Evolutionary conservation across 2,888 invertebrate genomes (phyloP), one percentile per base, ranked within the genome.

Genomic region (Empis livida): DNA sequence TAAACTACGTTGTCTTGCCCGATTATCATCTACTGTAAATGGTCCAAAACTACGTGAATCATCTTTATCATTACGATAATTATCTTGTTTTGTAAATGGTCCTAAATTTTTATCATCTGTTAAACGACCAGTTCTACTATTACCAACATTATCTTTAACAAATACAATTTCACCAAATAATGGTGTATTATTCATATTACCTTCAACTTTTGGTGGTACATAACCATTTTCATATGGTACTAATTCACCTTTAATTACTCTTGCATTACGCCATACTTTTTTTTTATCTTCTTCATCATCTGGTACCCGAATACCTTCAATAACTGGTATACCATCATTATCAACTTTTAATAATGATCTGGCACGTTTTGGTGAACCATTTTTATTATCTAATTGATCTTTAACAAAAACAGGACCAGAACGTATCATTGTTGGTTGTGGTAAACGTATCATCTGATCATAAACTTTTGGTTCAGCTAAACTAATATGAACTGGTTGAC

Each of bases 201-300:
- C 14, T 41, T 41, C 23, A n/a, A 77, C 78, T 53, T 75, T 77
- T 2, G 79, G 77, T 43, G 81, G 80, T 51, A 75, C 75, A 54
- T 80, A 79, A 8, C 78, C 81, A 57, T 80, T 77, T 43, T 82
- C 82, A 56, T 85, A 84, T 15, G 85, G 84, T 42, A 84, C 73
- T 44, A 91, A 67, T 63, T 86, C 80, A 46, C 87, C 86, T 59
- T 91, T 89, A 42, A 91, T 85, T 13, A 91, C 89, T 53, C 90
- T 74, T 1, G 90, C 91, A 65, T 91, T 91, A 46, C 91, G 75
- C 90, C 90, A 91, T 0, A 82, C 83, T 62, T 85, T 84, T 32
- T 62, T 67, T 54, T 80, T 82, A 59, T 88, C 87, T 43, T 81
- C 80, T 47, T 85, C 84, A 55, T 88, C 85, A 59, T 92, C 91